phyloP scores from a whole-genome alignment of 1,140 invertebrate species.

The Caerostris extrusa region DNA sequence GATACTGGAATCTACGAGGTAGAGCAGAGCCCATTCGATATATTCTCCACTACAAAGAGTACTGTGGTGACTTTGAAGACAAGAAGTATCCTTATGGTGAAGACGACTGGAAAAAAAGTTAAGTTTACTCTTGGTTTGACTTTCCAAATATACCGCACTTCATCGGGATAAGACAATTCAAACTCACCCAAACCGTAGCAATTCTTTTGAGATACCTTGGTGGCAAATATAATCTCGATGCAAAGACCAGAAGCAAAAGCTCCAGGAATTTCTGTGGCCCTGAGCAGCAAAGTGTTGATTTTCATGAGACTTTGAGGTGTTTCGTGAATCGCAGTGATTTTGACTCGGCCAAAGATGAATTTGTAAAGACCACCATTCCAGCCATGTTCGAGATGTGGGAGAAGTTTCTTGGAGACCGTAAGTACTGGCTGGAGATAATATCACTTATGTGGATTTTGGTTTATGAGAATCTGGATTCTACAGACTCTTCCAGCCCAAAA shows the following conservation, averaged over 20 bases:
- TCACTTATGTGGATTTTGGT: slow-evolving; percentile 84
- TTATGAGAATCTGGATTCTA: slow-evolving; percentile 83
- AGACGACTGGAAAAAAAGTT: too few relatives aligned
- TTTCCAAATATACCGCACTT: slow-evolving; percentile 80
- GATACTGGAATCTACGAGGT: too few relatives aligned
- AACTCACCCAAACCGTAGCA: slow-evolving; percentile 82
- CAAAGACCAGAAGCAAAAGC: slow-evolving; percentile 80
- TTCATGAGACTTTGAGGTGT: slow-evolving; percentile 80
- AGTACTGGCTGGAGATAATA: slow-evolving; percentile 82
- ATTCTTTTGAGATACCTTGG: slow-evolving; percentile 84
- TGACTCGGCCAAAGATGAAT: slow-evolving; percentile 74
- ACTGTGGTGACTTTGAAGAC: too few relatives aligned
- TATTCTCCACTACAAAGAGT: too few relatives aligned
- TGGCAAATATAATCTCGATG: slow-evolving; percentile 79
- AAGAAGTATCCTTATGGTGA: too few relatives aligned
- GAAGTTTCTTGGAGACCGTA: slow-evolving; percentile 81
- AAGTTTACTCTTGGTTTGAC: too few relatives aligned
- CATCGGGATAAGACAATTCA: slow-evolving; percentile 79
- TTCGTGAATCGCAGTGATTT: slow-evolving; percentile 64
- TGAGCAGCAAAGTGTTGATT: slow-evolving; percentile 82
- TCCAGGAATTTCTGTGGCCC: slow-evolving; percentile 82
- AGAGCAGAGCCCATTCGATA: too few relatives aligned
- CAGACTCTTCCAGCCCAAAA: slow-evolving; percentile 79
- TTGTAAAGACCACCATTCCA: slow-evolving; percentile 79
- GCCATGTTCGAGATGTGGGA: slow-evolving; percentile 81